Base-by-base conservation (phyloP, 2,888 invertebrate genomes). In the Opisthograptis luteolata region DNA sequence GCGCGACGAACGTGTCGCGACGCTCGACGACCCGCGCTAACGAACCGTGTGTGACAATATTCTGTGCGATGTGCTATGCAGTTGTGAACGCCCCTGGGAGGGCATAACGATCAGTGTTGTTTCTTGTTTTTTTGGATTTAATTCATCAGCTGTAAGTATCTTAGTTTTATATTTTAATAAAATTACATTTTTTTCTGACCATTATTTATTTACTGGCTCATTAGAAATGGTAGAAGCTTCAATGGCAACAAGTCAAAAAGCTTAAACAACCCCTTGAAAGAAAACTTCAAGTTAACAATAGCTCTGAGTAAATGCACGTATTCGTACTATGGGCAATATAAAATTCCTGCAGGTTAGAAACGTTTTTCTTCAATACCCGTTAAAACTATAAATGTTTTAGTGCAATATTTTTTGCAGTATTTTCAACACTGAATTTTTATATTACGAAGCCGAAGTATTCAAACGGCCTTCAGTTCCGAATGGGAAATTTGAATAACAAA, bases 1-100 rank as follows among this genome's bases (percentile, higher is more conserved):
- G 80, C 84, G 87, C 84, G 88, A 86, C 84, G 67, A 47, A 34
- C 58, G 84, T 81, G 86, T 87, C 86, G 87, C 82, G 86, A 56
- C 82, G 84, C 73, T 75, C 66, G 85, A 66, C 78, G 82, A 73
- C 73, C 65, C 68, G 68, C 76, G 76, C 75, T 80, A 70, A 60
- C 62, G 66, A 70, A 73, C 80, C 77, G 76, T 65, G 75, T 74
- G 82, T 81, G 80, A 73, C 72, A 36, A 58, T 47, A 40, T 27
- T 15, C 65, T 68, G 68, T 63, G 61, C 60, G 54, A 68, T 52
- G 79, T 79, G 87, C 67, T 81, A 79, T 83, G 84, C 71, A 80
- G 76, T 76, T 79, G 88, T 88, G 87, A 76, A 63, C 65, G 83
- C 83, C 88, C 86, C 71, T 66, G 67, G 70, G 72, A 76, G 84